Evolutionary conservation across 2,113 vertebrate genomes (phyloP).

Genomic region (Mesoclemmys tuberculata): DNA sequence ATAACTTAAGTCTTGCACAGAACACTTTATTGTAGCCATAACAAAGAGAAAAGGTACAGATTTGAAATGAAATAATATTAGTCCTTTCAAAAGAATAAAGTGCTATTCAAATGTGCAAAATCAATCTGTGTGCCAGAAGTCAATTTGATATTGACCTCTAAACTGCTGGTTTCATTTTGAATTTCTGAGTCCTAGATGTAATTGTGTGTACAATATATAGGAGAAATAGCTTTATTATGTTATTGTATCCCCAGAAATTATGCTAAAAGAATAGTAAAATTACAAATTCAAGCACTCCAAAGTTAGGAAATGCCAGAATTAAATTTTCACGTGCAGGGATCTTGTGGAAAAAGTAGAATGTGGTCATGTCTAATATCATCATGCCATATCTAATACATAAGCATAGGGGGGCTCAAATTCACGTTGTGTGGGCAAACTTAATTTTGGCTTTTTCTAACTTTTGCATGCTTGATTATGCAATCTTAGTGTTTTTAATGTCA

Average conservation of each 20-base stretch:
- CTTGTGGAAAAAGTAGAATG: background rate
- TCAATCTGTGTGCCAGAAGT: background rate
- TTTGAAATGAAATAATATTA: background rate
- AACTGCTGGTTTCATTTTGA: background rate
- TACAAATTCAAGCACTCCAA: background rate
- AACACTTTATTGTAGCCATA: background rate
- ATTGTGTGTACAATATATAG: background rate
- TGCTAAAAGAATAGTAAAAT: background rate
- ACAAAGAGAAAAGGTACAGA: background rate
- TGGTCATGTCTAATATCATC: too few relatives aligned
- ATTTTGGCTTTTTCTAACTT: too few relatives aligned
- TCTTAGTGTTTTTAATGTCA: too few relatives aligned
- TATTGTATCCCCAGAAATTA: background rate
- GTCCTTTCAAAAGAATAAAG: background rate
- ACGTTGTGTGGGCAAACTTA: too few relatives aligned
- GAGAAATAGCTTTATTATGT: background rate
- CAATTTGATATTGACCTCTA: background rate
- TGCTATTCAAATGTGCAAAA: background rate
- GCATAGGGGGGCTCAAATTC: too few relatives aligned
- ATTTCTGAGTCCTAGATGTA: background rate
- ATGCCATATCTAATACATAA: too few relatives aligned
- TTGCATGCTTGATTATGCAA: too few relatives aligned
- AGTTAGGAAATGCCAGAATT: background rate
- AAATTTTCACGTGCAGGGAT: background rate
- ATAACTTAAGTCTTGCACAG: background rate